Conservation (phyloP, 2,797 vertebrate species). For the Avahi laniger region DNA sequence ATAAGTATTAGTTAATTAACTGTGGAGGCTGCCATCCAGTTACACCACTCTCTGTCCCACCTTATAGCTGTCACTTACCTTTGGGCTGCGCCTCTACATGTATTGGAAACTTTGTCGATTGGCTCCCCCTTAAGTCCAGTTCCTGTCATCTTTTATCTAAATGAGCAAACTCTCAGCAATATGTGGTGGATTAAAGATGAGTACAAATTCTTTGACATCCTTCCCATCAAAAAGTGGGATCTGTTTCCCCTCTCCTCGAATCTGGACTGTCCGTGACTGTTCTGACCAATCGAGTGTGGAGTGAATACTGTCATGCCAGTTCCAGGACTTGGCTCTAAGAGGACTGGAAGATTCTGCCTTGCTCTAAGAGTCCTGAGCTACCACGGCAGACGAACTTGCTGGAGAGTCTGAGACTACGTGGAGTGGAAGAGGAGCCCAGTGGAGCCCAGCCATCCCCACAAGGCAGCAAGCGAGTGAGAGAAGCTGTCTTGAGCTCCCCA, state of each 20-base stretch:
- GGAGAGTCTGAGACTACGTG: not conserved
- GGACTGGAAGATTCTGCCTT: not conserved
- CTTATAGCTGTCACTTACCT: not conserved
- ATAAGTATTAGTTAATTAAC: not conserved
- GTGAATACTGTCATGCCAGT: not conserved
- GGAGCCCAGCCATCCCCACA: not conserved
- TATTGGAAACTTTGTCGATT: not conserved
- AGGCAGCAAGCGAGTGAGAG: not conserved
- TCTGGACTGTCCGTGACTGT: not conserved
- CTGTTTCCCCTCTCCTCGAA: not conserved
- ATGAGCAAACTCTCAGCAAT: not conserved
- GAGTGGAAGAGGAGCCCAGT: not conserved
- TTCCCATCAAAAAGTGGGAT: not conserved
- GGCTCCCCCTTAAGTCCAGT: not conserved
- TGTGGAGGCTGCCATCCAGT: not conserved
- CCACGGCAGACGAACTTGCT: not conserved
- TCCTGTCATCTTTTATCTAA: not conserved
- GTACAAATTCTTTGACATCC: not conserved
- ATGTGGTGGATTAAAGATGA: not conserved
- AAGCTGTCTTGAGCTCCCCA: not conserved
- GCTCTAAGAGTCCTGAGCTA: not conserved
- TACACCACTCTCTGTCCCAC: not conserved
- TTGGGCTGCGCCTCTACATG: not conserved
- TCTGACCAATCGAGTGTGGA: not conserved
- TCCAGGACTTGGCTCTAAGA: not conserved